Conservation (phyloP, 2,888 invertebrate genomes). For the Diploptera punctata region DNA sequence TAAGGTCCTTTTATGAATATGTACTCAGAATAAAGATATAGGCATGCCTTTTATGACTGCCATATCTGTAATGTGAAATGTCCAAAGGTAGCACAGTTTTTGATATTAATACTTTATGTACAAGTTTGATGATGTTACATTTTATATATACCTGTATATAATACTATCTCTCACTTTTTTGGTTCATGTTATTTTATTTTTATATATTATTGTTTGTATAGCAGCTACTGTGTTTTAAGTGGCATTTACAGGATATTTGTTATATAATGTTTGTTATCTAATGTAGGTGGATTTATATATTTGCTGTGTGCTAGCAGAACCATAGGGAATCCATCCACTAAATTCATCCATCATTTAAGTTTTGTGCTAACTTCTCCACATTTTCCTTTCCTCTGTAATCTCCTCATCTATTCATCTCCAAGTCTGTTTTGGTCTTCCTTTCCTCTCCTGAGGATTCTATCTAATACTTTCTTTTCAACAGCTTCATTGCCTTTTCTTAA, state of each 20-base stretch:
- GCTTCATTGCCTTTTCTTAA: no score
- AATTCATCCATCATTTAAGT: no score
- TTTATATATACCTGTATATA: conserved; percentile 5
- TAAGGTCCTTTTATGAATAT: background rate
- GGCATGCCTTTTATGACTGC: background rate
- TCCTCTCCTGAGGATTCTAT: no score
- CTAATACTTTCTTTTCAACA: no score
- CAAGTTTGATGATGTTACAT: background rate
- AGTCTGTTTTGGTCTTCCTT: no score
- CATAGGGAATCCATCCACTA: no score
- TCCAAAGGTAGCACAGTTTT: conserved; percentile 11
- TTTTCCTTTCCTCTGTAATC: no score
- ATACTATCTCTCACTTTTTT: background rate
- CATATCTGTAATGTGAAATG: conserved; percentile 8
- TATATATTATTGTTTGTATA: conserved; percentile 5
- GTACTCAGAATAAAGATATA: background rate
- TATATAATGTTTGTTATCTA: background rate
- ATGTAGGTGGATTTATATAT: no score
- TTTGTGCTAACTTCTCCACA: no score
- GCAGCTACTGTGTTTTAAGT: conserved; percentile 9
- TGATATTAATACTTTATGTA: conserved; percentile 10
- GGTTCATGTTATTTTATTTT: conserved; percentile 3
- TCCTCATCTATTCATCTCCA: no score
- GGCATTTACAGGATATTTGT: background rate
- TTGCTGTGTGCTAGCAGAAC: no score